A percentile compares a stretch with the other conserved stretches of the same genome.
These are phyloP conservation scores for Galaxea fascicularis DNA, from an alignment of 92 coral and sea anemone species.

Conservation along the genomic window DNA sequence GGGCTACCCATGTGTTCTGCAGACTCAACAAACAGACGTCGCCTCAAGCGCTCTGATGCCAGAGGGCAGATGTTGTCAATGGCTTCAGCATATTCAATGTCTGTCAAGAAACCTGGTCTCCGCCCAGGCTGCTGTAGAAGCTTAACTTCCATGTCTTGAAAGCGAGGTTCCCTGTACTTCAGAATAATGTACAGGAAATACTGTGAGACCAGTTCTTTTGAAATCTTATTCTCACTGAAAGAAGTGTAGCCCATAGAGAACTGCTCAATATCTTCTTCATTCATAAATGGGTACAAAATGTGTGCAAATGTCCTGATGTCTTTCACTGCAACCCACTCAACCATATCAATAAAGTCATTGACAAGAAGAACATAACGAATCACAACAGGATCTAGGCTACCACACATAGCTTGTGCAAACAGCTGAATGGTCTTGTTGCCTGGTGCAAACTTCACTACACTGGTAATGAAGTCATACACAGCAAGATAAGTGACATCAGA, in stretches of 20 bases:
- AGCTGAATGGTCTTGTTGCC: conserved; percentile 76
- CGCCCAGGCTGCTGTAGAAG: conserved; percentile 85
- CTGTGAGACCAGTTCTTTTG: conserved; percentile 84
- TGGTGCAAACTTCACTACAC: conserved; percentile 77
- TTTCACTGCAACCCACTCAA: conserved; percentile 85
- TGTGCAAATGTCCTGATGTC: conserved; percentile 86
- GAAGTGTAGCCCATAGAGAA: conserved; percentile 98
- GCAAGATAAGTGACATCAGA: conserved; percentile 78
- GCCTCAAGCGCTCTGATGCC: conserved; percentile 91
- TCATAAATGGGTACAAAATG: conserved; percentile 94
- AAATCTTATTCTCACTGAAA: conserved; percentile 96
- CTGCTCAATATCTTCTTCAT: conserved; percentile 96
- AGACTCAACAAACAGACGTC: conserved; percentile 92
- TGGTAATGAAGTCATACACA: conserved; percentile 88
- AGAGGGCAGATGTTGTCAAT: conserved; percentile 95
- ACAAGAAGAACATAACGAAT: conserved; percentile 87
- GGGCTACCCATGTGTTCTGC: conserved; percentile 76
- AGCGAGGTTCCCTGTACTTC: conserved; percentile 95
- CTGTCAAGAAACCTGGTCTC: conserved; percentile 92
- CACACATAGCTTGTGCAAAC: conserved; percentile 96
- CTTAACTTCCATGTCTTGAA: conserved; percentile 91
- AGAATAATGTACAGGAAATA: conserved; percentile 91
- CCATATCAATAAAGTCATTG: conserved; percentile 86
- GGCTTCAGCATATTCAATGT: conserved; percentile 96
- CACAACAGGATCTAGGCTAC: conserved; percentile 90